Percentiles rank a stretch among this genome's conserved stretches.
Conservation (phyloP, 1,140 invertebrate species). For the Drosophila tropicalis region DNA sequence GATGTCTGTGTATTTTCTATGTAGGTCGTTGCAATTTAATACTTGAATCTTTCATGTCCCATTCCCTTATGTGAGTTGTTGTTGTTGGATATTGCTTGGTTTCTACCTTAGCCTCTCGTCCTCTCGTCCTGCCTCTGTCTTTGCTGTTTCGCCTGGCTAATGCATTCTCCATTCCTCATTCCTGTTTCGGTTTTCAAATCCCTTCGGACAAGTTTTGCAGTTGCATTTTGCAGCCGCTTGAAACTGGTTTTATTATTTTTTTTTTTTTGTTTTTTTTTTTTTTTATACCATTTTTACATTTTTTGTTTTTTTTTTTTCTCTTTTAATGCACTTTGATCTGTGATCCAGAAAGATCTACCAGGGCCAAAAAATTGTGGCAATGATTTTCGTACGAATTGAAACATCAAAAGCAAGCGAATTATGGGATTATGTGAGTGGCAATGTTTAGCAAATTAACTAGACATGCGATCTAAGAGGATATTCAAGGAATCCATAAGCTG, state of each 20-base stretch:
- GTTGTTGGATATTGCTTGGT: not conserved
- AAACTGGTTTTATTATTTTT: conserved; percentile 16
- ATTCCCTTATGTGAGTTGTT: conserved; percentile 5
- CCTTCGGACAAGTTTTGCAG: conserved; percentile 37
- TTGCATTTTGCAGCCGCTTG: conserved; percentile 19
- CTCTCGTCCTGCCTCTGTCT: conserved; percentile 42
- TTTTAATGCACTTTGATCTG: conserved; percentile 14
- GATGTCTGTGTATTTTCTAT: conserved; percentile 48
- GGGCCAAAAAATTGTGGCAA: conserved; percentile 4
- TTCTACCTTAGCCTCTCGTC: not conserved
- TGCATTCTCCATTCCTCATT: conserved; percentile 33
- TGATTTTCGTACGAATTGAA: too few relatives aligned
- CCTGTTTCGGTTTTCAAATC: conserved; percentile 58
- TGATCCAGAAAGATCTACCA: conserved; percentile 13
- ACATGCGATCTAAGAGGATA: too few relatives aligned
- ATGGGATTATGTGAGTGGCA: too few relatives aligned
- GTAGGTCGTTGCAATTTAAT: conserved; percentile 82
- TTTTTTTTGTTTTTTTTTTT: conserved; percentile 7
- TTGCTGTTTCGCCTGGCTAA: conserved; percentile 45
- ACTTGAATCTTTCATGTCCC: conserved; percentile 47
- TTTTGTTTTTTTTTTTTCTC: not conserved
- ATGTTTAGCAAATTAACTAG: too few relatives aligned
- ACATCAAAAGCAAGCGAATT: too few relatives aligned
- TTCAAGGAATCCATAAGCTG: too few relatives aligned
- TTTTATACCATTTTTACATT: not conserved